Conservation (phyloP, 2,113 vertebrate species). For the Hippocampus guttulatus region DNA sequence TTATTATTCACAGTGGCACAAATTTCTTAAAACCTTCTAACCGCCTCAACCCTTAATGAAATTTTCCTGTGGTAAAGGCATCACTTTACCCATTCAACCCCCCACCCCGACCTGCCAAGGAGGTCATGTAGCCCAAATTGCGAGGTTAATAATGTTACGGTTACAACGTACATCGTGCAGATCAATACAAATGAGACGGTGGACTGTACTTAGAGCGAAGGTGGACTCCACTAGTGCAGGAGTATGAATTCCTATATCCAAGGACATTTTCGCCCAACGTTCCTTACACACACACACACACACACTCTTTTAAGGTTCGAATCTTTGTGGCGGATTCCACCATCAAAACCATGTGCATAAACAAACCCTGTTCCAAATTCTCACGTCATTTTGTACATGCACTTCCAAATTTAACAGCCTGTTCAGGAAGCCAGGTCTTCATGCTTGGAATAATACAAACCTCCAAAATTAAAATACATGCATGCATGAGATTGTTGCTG, state of each 20-base stretch:
- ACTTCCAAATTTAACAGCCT: slow-evolving; percentile 62
- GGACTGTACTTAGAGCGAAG: neutral
- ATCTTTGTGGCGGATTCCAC: slow-evolving; percentile 46
- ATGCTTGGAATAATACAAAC: slow-evolving; percentile 53
- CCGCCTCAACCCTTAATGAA: slow-evolving; percentile 16
- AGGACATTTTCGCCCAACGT: slow-evolving; percentile 25
- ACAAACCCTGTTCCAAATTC: slow-evolving; percentile 49
- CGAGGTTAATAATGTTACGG: slow-evolving; percentile 36
- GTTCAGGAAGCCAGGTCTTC: slow-evolving; percentile 51
- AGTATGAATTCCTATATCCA: slow-evolving; percentile 51
- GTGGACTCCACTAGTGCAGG: slow-evolving; percentile 2
- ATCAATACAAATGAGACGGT: slow-evolving; percentile 32
- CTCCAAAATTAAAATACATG: slow-evolving; percentile 32
- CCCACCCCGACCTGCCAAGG: slow-evolving; percentile 22
- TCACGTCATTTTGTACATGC: slow-evolving; percentile 41
- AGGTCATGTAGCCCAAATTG: slow-evolving; percentile 47
- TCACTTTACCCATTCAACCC: slow-evolving; percentile 24
- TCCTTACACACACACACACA: slow-evolving; percentile 1
- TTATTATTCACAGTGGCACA: neutral
- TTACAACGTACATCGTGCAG: slow-evolving; percentile 23
- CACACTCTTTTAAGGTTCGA: slow-evolving; percentile 45
- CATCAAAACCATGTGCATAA: slow-evolving; percentile 52
- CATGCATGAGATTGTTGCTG: slow-evolving; percentile 24
- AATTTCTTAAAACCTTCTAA: slow-evolving; percentile 17
- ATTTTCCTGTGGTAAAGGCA: slow-evolving; percentile 29